Evolutionary conservation across 2,888 invertebrate genomes (phyloP), one percentile per base, ranked within the genome.

Genomic region (Ctena decussata): DNA sequence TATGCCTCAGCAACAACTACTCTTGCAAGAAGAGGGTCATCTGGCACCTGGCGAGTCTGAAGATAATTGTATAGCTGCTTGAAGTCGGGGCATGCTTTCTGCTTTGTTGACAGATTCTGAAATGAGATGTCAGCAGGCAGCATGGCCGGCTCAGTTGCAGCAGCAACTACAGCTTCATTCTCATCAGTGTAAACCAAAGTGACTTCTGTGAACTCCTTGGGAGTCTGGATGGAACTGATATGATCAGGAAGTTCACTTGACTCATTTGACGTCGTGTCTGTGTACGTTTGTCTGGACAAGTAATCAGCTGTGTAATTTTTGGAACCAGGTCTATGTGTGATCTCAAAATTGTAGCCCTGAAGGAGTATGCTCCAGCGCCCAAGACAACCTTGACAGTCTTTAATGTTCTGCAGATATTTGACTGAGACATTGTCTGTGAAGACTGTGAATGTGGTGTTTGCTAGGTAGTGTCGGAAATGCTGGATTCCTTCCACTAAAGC

Each of bases 401-500:
- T 89, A 21, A 84, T 82, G 2, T 80, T 78, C 30, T 89, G 77
- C 2, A 91, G 72, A 39, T 78, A 91, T 70, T 85, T 85, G 0
- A 89, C 71, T 24, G 84, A 78, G 0, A 77, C 32, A 65, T 90
- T 87, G 70, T 90, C 87, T 0, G 89, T 90, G 57, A 72, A 65
- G 15, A 85, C 81, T 15, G 65, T 78, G 73, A 90, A 89, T 1
- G 79, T 35, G 8, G 69, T 57, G 49, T 82, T 75, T 21, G 80
- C 37, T 18, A 91, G 53, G 70, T 86, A 91, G 1, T 69, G 57
- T 15, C 75, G 46, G 24, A 74, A 89, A 11, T 83, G 76, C 21
- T 81, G 80, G 11, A 91, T 74, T n/a, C 84, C 90, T 75, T 89
- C 86, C 0, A 90, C 46, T 15, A 91, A 24, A 3, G 86, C 90